Evolutionary conservation across 2,888 invertebrate species (phyloP).

Genomic region (Seladonia tumulorum): DNA sequence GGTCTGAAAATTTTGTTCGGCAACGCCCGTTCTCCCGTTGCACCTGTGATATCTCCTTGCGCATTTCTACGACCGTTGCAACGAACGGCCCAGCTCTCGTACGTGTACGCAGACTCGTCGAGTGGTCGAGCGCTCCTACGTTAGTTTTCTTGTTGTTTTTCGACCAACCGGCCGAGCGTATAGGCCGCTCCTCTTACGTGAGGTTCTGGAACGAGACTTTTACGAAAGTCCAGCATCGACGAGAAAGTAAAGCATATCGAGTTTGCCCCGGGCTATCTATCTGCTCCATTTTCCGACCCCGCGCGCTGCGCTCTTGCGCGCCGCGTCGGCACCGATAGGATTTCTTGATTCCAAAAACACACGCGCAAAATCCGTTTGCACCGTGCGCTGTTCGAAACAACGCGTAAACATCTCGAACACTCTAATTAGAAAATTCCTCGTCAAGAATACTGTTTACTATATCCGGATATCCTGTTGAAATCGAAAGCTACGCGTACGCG

Average conservation of each 20-base stretch:
- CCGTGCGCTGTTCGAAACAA: not conserved
- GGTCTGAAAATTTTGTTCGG: conserved; percentile 56
- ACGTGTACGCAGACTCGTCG: not conserved
- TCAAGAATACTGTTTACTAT: conserved; percentile 31
- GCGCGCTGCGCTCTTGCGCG: conserved; percentile 23
- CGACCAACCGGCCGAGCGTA: conserved; percentile 41
- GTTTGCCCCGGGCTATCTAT: conserved; percentile 63
- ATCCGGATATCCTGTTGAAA: conserved; percentile 52
- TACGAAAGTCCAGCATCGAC: conserved; percentile 68
- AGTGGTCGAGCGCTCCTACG: not conserved
- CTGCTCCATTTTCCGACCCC: conserved; percentile 73
- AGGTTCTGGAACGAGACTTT: conserved; percentile 71
- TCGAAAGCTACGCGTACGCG: conserved; percentile 39
- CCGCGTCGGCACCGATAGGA: conserved; percentile 4
- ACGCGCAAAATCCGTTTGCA: too few relatives aligned
- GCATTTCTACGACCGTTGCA: conserved; percentile 22
- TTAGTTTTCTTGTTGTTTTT: conserved; percentile 44
- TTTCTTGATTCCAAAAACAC: not conserved
- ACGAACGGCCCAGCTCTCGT: not conserved
- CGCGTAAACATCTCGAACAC: not conserved
- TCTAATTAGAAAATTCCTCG: not conserved
- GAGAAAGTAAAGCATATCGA: conserved; percentile 74
- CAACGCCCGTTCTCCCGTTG: conserved; percentile 65
- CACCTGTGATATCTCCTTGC: conserved; percentile 57
- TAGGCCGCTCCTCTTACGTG: conserved; percentile 65